phyloP scores from a whole-genome alignment of 64 coral and sea anemone species.

The Montipora cactus region DNA sequence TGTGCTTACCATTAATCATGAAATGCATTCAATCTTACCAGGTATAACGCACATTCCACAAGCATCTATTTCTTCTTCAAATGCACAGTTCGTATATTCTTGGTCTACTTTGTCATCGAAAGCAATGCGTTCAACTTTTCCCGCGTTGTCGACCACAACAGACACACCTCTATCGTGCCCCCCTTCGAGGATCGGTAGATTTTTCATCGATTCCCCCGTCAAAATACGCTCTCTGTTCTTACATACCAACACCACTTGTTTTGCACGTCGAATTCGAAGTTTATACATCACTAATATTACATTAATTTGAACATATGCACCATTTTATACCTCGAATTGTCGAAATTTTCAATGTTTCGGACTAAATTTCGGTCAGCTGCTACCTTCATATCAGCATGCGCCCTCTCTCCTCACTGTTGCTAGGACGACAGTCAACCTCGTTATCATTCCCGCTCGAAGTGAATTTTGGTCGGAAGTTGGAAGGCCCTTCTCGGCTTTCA shows the following conservation, averaged over 20 bases:
- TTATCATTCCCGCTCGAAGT: too few relatives aligned
- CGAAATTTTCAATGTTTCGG: too few relatives aligned
- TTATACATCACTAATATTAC: conserved; percentile 58
- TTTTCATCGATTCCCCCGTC: conserved; percentile 84
- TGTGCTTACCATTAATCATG: too few relatives aligned
- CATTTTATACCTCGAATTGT: too few relatives aligned
- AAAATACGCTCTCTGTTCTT: conserved; percentile 85
- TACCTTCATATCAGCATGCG: too few relatives aligned
- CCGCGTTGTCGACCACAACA: conserved; percentile 71
- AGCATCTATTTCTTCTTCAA: conserved; percentile 82
- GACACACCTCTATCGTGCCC: conserved; percentile 67
- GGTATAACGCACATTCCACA: conserved; percentile 89
- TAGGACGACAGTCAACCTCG: too few relatives aligned
- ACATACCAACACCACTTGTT: conserved; percentile 89
- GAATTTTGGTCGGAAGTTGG: too few relatives aligned
- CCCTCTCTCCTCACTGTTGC: too few relatives aligned
- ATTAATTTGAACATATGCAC: too few relatives aligned
- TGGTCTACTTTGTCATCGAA: conserved; percentile 61
- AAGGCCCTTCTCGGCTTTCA: too few relatives aligned
- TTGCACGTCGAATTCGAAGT: conserved; percentile 83
- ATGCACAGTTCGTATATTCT: conserved; percentile 34
- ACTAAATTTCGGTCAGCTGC: too few relatives aligned
- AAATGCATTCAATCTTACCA: conserved; percentile 39
- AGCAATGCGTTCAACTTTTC: conserved; percentile 86
- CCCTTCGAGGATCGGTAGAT: conserved; percentile 75